Base-by-base conservation (phyloP, 1,140 invertebrate genomes). In the Leptinotarsa undecemlineata region DNA sequence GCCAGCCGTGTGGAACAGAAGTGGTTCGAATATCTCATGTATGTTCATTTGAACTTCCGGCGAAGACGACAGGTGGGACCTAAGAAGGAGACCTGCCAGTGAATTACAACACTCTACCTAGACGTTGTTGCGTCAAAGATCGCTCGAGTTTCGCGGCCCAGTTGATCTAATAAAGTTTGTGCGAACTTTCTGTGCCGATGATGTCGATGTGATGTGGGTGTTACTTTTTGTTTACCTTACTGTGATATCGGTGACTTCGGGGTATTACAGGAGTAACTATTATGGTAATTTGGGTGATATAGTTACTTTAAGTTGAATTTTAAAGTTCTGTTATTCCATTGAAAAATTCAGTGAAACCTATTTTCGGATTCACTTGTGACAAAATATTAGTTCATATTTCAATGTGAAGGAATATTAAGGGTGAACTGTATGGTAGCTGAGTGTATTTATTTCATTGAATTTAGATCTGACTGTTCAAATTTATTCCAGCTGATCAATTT, bases 1-100 rank as follows among this genome's bases (percentile, higher is more conserved):
- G 72, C 17, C 72, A 73, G 72, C 66, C 63, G 62, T 73, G 72
- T 68, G 72, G 72, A 73, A 73, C 72, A 68, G 72, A 68, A 73
- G 62, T 61, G 57, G 72, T 68, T 73, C 72, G 72, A 68, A 73
- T 73, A 73, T 73, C 72, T 73, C 33, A 68, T 60, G 64, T 60
- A 57, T 70, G 68, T 72, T 57, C 48, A 68, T 51, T 67, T 68
- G 72, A 68, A 73, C 72, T 73, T 73, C 72, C 72, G 72, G 23
- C n/a, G 48, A 70, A 70, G 60, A 68, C 72, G 72, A 73, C 72
- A 73, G 72, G 72, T 73, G 72, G 72, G 19, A 23, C 19, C 20
- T 57, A 57, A 57, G 67, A 42, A 26, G 17, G 14, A 14, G 42
- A 23, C 23, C 21, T 71, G 70, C 19, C 60, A 51, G 48, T 3